Evolutionary conservation across 2,113 vertebrate genomes (phyloP), one percentile per base, ranked within the genome.

Genomic region (Nematolebias whitei): DNA sequence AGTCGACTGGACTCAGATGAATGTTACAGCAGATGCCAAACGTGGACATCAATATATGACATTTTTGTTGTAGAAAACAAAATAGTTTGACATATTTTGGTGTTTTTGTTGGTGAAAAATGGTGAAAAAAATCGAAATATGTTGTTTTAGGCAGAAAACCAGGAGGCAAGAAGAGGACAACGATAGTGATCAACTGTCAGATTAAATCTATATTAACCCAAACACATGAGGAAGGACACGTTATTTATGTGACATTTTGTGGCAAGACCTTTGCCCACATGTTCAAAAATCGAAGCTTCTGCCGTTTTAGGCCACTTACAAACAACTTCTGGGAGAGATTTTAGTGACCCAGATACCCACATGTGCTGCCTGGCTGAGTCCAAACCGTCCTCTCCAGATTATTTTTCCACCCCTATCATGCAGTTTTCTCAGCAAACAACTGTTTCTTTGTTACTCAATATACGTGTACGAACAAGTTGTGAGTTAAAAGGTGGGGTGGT

Each of bases 1-100:
- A 71, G 83, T 57, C 72, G 61, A 73, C 66, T 83, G 79, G 78
- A 83, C 79, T 66, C 64, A 59, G 54, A 38, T 63, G 60, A 59
- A 39, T 60, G 62, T 32, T 71, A 70, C 49, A 63, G 73, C 65
- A 63, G 65, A 68, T 54, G 68, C 84, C 74, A 73, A 78, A 79
- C n/a, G 56, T 66, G 65, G 19, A 79, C 66, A 23, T 61, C 47
- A 52, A 47, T 48, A n/a, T n/a, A n/a, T n/a, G n/a, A n/a, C n/a
- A n/a, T n/a, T n/a, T n/a, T n/a, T n/a, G n/a, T n/a, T n/a, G n/a
- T n/a, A n/a, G n/a, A n/a, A n/a, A n/a, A n/a, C n/a, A n/a, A n/a
- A n/a, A n/a, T n/a, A n/a, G n/a, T n/a, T n/a, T n/a, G n/a, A n/a
- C n/a, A n/a, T n/a, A n/a, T n/a, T n/a, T n/a, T n/a, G n/a, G n/a